Base-by-base conservation (phyloP, 2,113 vertebrate species). In the Machaerirhynchus nigripectus region DNA sequence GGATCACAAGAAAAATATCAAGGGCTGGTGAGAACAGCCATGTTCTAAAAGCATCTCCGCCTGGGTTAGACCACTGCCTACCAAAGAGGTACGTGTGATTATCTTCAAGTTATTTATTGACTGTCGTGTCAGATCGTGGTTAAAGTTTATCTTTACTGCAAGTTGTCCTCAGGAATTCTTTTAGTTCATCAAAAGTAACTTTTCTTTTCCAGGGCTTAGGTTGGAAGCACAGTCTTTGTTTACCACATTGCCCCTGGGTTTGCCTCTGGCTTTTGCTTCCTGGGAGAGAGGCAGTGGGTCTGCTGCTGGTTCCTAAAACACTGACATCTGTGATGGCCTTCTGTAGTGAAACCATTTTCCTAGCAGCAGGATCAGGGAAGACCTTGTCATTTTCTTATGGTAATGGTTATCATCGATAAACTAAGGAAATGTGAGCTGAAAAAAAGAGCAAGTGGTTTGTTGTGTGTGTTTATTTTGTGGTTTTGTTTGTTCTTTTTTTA, bases 11-110 rank as follows among this genome's bases (percentile, higher is more conserved):
- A 87, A 95, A 95, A 95, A 96, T 76, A 94, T 85, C 94, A 94
- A 97, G 94, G 91, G 89, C 91, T 95, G 95, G 93, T 96, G 94
- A 92, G 94, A 96, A 97, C 88, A 96, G 70, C 94, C 96, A 96
- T 87, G 82, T 91, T 96, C 91, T 90, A 95, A 96, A 96, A 94
- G 84, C 93, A 94, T 94, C 91, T 87, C 91, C 1, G 91, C 87
- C 93, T 93, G 91, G 95, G 95, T 94, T 96, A 96, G 94, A 83
- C 96, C 94, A 57, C 91, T 94, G 87, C 94, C 89, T 96, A 87
- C 93, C 70, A 42, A 84, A 67, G 86, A 95, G 64, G 67, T 82
- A 87, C 1, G 65, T 77, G 84, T 4, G 42, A 94, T 91, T 91
- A 89, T 90, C 81, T 30, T 74, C 15, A 75, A 92, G 89, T 93